These are phyloP conservation scores for Anastatus disparis DNA, from an alignment of 1,140 invertebrate species.

Conservation along the genomic window DNA sequence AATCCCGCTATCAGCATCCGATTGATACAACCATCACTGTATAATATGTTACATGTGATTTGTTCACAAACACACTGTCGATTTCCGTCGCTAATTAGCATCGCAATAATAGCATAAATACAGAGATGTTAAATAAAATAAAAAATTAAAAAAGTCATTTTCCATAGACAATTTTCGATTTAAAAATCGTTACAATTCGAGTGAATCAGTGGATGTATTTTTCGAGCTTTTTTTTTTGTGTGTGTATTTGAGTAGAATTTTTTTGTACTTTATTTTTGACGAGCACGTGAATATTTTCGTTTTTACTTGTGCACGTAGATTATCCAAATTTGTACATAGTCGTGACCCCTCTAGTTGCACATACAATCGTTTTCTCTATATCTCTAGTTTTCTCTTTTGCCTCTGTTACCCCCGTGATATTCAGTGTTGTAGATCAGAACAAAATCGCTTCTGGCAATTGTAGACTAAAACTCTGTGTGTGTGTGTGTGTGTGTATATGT, in stretches of 20 bases:
- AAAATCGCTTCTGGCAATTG: slow-evolving; percentile 11
- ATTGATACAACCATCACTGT: no score
- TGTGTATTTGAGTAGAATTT: no score
- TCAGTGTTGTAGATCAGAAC: background rate
- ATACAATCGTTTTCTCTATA: no score
- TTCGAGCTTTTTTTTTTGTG: background rate
- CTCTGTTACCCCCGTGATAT: background rate
- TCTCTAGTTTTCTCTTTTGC: background rate
- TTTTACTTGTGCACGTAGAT: slow-evolving; percentile 8
- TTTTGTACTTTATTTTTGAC: background rate
- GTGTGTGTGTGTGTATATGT: no score
- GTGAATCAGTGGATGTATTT: background rate
- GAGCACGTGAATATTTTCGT: background rate
- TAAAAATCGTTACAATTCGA: background rate
- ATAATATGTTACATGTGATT: no score
- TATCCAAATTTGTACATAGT: slow-evolving; percentile 3
- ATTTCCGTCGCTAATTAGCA: no score
- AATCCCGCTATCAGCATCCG: no score
- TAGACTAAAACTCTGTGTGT: slow-evolving; percentile 37
- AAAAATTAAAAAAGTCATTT: background rate
- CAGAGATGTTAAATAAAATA: background rate
- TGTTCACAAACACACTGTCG: no score
- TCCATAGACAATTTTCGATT: background rate
- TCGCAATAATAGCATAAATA: no score
- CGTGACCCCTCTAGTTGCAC: background rate